Percentiles rank a stretch among this genome's conserved stretches.
Evolutionary conservation across 2,888 invertebrate genomes (phyloP).

Genomic region (Alentia gelatinosa): DNA sequence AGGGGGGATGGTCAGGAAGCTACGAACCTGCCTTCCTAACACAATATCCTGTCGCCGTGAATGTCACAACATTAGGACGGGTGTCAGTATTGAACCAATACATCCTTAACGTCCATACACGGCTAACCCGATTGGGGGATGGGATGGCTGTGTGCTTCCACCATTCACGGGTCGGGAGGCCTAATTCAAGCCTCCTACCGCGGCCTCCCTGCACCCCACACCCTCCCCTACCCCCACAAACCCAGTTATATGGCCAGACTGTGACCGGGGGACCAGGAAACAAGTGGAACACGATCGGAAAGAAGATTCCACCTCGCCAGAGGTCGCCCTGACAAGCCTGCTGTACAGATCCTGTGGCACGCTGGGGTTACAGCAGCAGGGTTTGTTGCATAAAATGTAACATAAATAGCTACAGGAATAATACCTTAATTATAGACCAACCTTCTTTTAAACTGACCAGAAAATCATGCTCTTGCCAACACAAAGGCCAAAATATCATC

Average conservation of each 20-base stretch:
- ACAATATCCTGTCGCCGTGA: slow-evolving; percentile 27
- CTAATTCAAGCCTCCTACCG: too few relatives aligned
- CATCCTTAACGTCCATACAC: slow-evolving; percentile 12
- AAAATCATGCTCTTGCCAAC: too few relatives aligned
- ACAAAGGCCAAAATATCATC: too few relatives aligned
- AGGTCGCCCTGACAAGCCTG: neutral
- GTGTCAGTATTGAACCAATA: neutral
- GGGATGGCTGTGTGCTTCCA: neutral
- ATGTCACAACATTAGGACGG: slow-evolving; percentile 16
- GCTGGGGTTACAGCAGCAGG: neutral
- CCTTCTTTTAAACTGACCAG: too few relatives aligned
- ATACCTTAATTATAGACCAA: too few relatives aligned
- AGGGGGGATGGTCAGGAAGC: neutral
- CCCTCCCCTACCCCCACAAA: neutral
- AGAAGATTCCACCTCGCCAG: neutral
- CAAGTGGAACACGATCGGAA: slow-evolving; percentile 4
- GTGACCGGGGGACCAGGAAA: neutral
- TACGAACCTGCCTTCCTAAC: neutral
- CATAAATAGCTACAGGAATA: too few relatives aligned
- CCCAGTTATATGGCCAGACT: neutral
- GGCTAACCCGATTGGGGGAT: neutral
- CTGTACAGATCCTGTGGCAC: neutral
- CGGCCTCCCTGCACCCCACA: too few relatives aligned
- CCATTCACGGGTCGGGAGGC: neutral
- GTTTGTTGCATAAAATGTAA: too few relatives aligned